Evolutionary conservation across 2,797 vertebrate genomes (phyloP).

Genomic region (Balearica regulorum): DNA sequence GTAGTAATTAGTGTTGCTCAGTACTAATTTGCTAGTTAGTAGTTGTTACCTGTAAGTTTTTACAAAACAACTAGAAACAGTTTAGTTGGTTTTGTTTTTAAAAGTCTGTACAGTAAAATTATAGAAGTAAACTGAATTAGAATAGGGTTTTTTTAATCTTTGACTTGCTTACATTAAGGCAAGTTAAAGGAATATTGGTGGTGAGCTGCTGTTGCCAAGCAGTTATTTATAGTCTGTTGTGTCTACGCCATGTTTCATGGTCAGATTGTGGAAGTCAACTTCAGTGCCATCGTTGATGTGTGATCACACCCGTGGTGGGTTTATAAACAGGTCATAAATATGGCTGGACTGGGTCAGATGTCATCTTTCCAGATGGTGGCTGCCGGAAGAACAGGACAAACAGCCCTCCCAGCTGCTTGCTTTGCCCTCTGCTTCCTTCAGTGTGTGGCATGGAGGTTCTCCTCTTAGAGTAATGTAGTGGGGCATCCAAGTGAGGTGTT

Average conservation of each 20-base stretch:
- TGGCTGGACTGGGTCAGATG: not conserved
- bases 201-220: not conserved
- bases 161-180: not conserved
- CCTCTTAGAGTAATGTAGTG: not conserved
- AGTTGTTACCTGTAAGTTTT: not conserved
- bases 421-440: not conserved
- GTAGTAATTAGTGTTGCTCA: not conserved
- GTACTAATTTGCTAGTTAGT: not conserved
- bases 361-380: not conserved
- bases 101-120: not conserved
- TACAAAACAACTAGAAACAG: not conserved
- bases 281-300: fast-evolving
- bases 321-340: no score
- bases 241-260: not conserved
- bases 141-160: not conserved
- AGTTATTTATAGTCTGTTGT: fast-evolving
- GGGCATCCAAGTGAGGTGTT: not conserved
- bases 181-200: not conserved
- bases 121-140: not conserved
- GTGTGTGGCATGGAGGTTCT: fast-evolving
- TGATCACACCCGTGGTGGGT: fast-evolving
- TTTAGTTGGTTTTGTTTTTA: not conserved
- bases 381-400: not conserved
- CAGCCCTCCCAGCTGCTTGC: not conserved
- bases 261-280: no score